Evolutionary conservation across 2,888 invertebrate genomes (phyloP).

Genomic region (Chydorus sphaericus): DNA sequence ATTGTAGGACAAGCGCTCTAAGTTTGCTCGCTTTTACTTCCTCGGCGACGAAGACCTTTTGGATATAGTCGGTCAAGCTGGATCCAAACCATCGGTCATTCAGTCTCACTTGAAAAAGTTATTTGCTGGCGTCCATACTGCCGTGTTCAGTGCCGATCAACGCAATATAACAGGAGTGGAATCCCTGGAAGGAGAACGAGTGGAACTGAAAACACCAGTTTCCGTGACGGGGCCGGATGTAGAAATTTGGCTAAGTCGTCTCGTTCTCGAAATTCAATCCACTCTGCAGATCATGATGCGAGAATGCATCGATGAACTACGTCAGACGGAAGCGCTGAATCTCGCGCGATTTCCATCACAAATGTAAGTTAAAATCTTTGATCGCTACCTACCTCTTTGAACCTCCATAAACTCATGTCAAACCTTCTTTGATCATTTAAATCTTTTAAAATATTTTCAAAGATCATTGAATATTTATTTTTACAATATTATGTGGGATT

Average conservation of each 20-base stretch:
- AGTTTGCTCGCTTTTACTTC: conserved; percentile 92
- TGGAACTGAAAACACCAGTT: conserved; percentile 49
- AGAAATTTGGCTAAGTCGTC: conserved; percentile 60
- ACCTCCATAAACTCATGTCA: no score
- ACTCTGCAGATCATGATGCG: conserved; percentile 55
- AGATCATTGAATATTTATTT: no score
- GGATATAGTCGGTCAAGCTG: conserved; percentile 85
- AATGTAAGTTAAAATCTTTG: no score
- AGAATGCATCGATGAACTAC: conserved; percentile 37
- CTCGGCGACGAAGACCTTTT: conserved; percentile 94
- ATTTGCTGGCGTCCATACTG: conserved; percentile 74
- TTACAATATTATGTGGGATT: no score
- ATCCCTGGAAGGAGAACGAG: conserved; percentile 58
- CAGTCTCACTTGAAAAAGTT: conserved; percentile 90
- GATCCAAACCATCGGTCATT: conserved; percentile 73
- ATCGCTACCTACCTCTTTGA: no score
- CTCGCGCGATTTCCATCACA: not conserved
- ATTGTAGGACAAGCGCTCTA: conserved; percentile 70
- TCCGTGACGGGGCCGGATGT: conserved; percentile 56
- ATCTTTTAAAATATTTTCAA: no score
- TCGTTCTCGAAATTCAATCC: conserved; percentile 67
- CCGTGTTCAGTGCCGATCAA: conserved; percentile 46
- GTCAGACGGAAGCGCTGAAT: conserved; percentile 19
- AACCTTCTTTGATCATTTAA: no score
- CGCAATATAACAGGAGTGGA: conserved; percentile 50